Evolutionary conservation across 2,113 vertebrate species (phyloP).

Genomic region (Chamaetylas fuelleborni): DNA sequence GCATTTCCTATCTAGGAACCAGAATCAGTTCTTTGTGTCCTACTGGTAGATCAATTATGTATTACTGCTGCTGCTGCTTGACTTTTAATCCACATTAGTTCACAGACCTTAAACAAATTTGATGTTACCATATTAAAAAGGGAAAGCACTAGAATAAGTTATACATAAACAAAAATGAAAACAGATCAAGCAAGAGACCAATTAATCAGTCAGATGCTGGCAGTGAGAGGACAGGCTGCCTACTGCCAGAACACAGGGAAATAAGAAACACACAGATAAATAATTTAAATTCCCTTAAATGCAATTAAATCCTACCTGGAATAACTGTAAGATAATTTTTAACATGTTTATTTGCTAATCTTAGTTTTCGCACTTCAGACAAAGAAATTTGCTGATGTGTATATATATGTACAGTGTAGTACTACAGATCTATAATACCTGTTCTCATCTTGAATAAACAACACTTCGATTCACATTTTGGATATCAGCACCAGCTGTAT

Average conservation of each 20-base stretch:
- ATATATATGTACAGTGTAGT: not conserved
- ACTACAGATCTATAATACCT: not conserved
- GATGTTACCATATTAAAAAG: constrained; percentile 24
- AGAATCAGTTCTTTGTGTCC: not conserved
- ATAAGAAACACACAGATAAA: not conserved
- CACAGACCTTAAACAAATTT: constrained; percentile 26
- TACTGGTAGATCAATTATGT: constrained; percentile 39
- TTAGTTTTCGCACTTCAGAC: not conserved
- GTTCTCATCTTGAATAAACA: not conserved
- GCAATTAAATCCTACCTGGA: not conserved
- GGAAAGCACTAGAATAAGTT: not conserved
- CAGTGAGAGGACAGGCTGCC: not conserved
- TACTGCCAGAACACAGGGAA: not conserved
- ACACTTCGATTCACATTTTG: not conserved
- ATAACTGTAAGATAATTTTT: not conserved
- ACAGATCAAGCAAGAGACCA: constrained; percentile 1
- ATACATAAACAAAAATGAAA: not conserved
- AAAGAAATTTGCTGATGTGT: not conserved
- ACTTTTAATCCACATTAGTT: constrained; percentile 51
- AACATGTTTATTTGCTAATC: not conserved
- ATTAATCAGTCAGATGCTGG: not conserved
- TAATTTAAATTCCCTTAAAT: not conserved
- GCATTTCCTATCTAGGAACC: not conserved
- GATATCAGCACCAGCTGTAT: not conserved
- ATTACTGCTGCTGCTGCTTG: constrained; percentile 13